Evolutionary conservation across 2,113 vertebrate species (phyloP), one percentile per base, ranked within the genome.

Genomic region (Thoracochromis brauschi): DNA sequence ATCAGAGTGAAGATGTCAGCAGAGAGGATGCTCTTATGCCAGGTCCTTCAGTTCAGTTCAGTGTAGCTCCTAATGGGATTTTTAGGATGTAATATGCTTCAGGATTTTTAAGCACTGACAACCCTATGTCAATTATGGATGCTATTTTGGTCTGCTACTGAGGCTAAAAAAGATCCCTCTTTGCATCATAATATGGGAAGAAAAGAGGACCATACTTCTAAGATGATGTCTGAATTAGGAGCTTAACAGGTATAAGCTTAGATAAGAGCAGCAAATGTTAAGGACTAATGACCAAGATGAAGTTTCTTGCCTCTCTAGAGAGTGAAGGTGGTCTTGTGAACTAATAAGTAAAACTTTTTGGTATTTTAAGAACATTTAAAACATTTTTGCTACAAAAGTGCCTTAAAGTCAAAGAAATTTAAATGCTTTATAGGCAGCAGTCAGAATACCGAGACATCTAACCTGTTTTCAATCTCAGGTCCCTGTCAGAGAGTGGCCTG

Each of bases 1-100:
- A 90, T 89, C 86, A 78, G 83, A 91, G 90, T 83, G 58, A 87
- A 90, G 78, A 91, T 90, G 88, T 92, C 87, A 92, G 80, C 65
- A 29, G 75, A 91, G 81, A 57, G 71, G 63, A 40, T 45, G 68
- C 78, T 81, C 33, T 42, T 53, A 40, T 42, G 75, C 83, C 88
- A 90, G 81, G 71, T 89, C 71, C 63, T 90, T 89, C 80, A 88
- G 9, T 91, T 91, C 84, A 85, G 26, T 85, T 86, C 63, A 89
- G 16, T 90, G 80, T 24, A 26, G 5, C 12, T 89, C 45, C 79
- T 85, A 87, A 93, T 90, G 82, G 60, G 87, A 80, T 88, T 93
- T 94, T 92, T 84, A 82, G 82, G 81, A 42, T 85, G 82, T 90
- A 83, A 92, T 92, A 79, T 87, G 40, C 80, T 75, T 85, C 75